A percentile compares a stretch with the other conserved stretches of the same genome.
phyloP scores from a whole-genome alignment of 2,888 invertebrate species.

The Deilephila elpenor region DNA sequence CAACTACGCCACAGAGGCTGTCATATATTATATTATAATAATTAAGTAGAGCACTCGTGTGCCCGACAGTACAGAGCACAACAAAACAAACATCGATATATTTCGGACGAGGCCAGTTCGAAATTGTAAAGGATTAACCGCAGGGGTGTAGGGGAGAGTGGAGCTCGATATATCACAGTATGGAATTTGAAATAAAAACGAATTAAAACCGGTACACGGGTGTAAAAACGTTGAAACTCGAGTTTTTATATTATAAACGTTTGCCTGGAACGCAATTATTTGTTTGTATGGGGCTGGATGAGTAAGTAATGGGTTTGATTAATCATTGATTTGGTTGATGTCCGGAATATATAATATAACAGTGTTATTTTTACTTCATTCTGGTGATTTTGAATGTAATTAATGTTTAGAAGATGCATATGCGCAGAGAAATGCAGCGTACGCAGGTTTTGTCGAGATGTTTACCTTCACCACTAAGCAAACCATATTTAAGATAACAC shows the following conservation, averaged over 20 bases:
- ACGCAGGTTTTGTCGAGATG: no score
- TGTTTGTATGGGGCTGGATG: neutral
- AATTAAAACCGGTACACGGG: slow-evolving; percentile 18
- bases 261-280: neutral
- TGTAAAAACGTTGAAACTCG: slow-evolving; percentile 5
- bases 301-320: neutral
- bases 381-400: no score
- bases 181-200: slow-evolving; percentile 30
- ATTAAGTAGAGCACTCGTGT: neutral
- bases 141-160: slow-evolving; percentile 29
- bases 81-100: slow-evolving; percentile 42
- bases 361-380: no score
- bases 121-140: slow-evolving; percentile 38
- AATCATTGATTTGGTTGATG: neutral
- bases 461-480: no score
- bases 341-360: neutral
- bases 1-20: no score
- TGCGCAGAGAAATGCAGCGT: no score
- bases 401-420: no score
- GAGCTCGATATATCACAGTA: slow-evolving; percentile 35
- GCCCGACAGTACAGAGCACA: slow-evolving; percentile 19
- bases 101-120: slow-evolving; percentile 36
- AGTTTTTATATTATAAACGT: slow-evolving; percentile 1
- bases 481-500: no score
- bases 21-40: no score